Evolutionary conservation across 2,888 invertebrate species (phyloP), one percentile per base, ranked within the genome.

Genomic region (Scaeva pyrastri): DNA sequence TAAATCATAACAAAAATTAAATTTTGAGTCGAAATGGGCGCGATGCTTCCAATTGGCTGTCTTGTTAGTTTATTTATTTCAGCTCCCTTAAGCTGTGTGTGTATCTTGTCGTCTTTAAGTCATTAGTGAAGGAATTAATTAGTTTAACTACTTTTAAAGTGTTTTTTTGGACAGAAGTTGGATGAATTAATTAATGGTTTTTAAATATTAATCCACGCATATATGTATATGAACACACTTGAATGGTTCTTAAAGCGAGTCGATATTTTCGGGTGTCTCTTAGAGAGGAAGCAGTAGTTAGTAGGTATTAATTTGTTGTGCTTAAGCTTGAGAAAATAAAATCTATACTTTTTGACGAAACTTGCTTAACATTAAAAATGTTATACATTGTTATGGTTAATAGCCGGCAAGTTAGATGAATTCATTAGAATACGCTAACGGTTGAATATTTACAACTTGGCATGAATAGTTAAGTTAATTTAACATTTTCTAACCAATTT

Each of bases 1-100:
- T 26, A 52, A 52, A 52, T 52, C 23, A 52, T n/a, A 52, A 8
- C 52, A n/a, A 26, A 52, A 23, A 52, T 31, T 31, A 31, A 14
- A 26, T 52, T 23, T 26, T 26, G 14, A 52, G 23, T 14, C 52
- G 23, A 52, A 26, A 19, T 26, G 8, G 2, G 23, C 7, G 52
- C 6, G 31, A 31, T 52, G 52, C 52, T n/a, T 52, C 50, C 23
- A 26, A 26, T 23, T 23, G 14, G 26, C 23, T 52, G 52, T 52
- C 19, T 52, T 52, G 23, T 26, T 26, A 10, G 8, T 7, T 14
- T 31, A 31, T n/a, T 52, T 26, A 23, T 23, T 23, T 21, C 23
- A 26, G 2, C 52, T 14, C 8, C 23, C 52, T 14, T 23, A 8
- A 52, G 52, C 23, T 52, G 10, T 48, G 1, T 1, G 21, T 19